Conservation (phyloP, 2,113 vertebrate genomes). For the Orientallactaga bullata region DNA sequence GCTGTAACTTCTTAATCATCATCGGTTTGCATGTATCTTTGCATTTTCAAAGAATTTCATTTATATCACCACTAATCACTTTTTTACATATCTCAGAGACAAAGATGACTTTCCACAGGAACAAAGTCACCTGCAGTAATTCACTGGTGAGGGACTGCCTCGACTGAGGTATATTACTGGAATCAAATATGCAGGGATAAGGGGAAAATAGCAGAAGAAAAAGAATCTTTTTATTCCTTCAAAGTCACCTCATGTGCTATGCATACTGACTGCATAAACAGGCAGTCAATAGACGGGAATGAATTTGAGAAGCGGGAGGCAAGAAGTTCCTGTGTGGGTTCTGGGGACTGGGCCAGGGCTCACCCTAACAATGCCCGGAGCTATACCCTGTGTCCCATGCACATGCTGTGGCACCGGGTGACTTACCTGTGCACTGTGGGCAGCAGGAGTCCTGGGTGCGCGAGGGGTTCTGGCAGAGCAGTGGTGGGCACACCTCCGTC, state of each 20-base stretch:
- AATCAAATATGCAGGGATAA: background rate
- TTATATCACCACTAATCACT: background rate
- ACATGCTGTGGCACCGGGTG: fast-evolving
- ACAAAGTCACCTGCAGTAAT: background rate
- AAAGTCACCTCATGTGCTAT: background rate
- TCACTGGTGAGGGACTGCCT: background rate
- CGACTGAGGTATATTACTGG: background rate
- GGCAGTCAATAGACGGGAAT: background rate
- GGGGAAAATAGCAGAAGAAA: background rate
- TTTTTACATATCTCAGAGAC: background rate
- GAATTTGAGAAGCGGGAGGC: background rate
- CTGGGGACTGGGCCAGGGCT: background rate
- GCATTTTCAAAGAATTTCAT: background rate
- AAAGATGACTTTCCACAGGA: background rate
- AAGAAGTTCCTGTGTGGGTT: background rate
- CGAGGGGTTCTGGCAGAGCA: constrained; percentile 93
- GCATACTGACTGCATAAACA: fast-evolving
- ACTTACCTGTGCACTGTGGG: constrained; percentile 92
- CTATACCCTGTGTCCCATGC: fast-evolving
- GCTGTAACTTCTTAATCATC: background rate
- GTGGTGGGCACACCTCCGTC: constrained; percentile 94
- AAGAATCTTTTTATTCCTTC: background rate
- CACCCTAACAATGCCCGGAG: fast-evolving
- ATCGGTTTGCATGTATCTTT: background rate
- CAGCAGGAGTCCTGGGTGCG: constrained; percentile 95